phyloP scores from a whole-genome alignment of 2,888 invertebrate genomes.

The Dynastes tityus region DNA sequence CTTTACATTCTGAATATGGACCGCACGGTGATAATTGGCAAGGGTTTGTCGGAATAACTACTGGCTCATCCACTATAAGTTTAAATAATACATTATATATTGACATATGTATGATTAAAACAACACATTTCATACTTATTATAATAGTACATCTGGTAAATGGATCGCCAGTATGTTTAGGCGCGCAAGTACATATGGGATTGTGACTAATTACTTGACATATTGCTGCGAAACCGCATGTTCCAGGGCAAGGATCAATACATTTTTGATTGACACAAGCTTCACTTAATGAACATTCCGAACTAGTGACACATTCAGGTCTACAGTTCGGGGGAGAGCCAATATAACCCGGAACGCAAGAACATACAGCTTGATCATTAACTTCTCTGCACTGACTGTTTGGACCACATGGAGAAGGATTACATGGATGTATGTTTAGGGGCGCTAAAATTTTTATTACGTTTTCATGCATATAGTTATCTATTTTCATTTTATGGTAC shows the following conservation, averaged over 20 bases:
- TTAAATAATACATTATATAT: slow-evolving; percentile 22
- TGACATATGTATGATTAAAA: not conserved
- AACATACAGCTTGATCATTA: slow-evolving; percentile 75
- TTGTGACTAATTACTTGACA: slow-evolving; percentile 75
- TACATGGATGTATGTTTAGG: slow-evolving; percentile 75
- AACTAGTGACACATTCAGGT: slow-evolving; percentile 73
- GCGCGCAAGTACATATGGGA: slow-evolving; percentile 75
- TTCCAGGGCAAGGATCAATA: slow-evolving; percentile 72
- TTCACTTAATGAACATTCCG: slow-evolving; percentile 73
- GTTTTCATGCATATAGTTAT: not conserved
- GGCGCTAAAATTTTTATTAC: slow-evolving; percentile 66
- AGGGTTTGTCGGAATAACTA: slow-evolving; percentile 69
- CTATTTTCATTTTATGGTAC: not conserved
- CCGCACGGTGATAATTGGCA: slow-evolving; percentile 85
- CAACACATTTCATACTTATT: slow-evolving; percentile 27
- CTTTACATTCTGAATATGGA: slow-evolving; percentile 75
- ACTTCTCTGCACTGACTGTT: slow-evolving; percentile 79
- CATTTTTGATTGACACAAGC: slow-evolving; percentile 75
- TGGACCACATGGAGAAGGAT: slow-evolving; percentile 81
- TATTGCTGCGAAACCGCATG: slow-evolving; percentile 73
- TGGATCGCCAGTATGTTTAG: slow-evolving; percentile 73
- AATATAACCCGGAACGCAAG: slow-evolving; percentile 71
- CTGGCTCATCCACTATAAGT: slow-evolving; percentile 52
- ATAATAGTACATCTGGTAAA: slow-evolving; percentile 73
- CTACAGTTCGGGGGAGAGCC: slow-evolving; percentile 73